phyloP scores from a whole-genome alignment of 2,113 vertebrate genomes.

The Oriolus oriolus region DNA sequence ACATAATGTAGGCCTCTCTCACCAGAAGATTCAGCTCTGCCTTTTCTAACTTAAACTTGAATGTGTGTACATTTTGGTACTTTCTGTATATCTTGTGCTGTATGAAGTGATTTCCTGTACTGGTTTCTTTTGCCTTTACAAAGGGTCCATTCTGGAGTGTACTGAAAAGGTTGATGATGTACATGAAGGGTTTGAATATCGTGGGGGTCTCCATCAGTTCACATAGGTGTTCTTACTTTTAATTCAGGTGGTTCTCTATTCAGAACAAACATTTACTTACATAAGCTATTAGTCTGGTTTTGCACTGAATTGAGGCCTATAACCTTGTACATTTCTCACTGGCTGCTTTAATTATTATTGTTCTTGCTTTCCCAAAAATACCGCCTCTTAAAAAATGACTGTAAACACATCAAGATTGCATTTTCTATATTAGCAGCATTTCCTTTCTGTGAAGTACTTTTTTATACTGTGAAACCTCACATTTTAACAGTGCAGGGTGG shows the following conservation, averaged over 20 bases:
- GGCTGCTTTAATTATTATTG: slow-evolving; percentile 43
- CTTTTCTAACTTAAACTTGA: slow-evolving; percentile 30
- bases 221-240: slow-evolving; percentile 52
- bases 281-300: slow-evolving; percentile 56
- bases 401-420: not conserved
- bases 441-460: slow-evolving; percentile 40
- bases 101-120: slow-evolving; percentile 35
- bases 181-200: not conserved
- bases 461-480: slow-evolving; percentile 58
- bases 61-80: slow-evolving; percentile 31
- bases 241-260: slow-evolving; percentile 57
- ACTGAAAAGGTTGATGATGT: not conserved
- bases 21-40: not conserved
- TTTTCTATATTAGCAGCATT: slow-evolving; percentile 41
- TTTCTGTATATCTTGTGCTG: slow-evolving; percentile 52
- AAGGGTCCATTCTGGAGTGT: not conserved
- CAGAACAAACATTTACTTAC: slow-evolving; percentile 46
- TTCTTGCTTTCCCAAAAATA: slow-evolving; percentile 28
- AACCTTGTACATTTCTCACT: slow-evolving; percentile 31
- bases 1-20: slow-evolving; percentile 39
- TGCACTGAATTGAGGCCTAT: slow-evolving; percentile 61
- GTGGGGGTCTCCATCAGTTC: slow-evolving; percentile 29
- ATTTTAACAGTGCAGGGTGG: slow-evolving; percentile 47
- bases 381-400: slow-evolving; percentile 35
- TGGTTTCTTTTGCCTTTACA: slow-evolving; percentile 35